Percentiles rank a stretch among this genome's conserved stretches.
Conservation (phyloP, 1,140 invertebrate genomes). For the Antheraea mylitta region DNA sequence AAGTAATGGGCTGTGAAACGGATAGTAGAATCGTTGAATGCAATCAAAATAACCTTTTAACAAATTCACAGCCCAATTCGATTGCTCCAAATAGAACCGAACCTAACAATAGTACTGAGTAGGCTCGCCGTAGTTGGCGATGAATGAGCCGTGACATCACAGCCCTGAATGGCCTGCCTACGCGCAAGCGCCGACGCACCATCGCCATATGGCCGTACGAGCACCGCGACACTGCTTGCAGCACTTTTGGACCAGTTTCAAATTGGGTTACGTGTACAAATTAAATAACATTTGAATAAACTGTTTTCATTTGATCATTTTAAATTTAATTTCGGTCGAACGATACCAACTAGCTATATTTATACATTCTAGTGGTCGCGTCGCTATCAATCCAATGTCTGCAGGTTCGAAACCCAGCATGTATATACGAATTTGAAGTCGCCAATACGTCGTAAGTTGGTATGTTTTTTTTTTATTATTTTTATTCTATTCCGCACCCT, state of each 20-base stretch:
- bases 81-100: not conserved
- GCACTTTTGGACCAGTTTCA: not conserved
- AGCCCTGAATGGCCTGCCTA: not conserved
- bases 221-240: not conserved
- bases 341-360: too few relatives aligned
- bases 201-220: not conserved
- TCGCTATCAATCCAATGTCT: too few relatives aligned
- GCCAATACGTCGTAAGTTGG: too few relatives aligned
- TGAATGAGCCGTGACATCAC: constrained; percentile 8
- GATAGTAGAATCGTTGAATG: not conserved
- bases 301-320: too few relatives aligned
- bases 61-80: not conserved
- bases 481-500: too few relatives aligned
- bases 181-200: not conserved
- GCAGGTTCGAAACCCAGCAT: too few relatives aligned
- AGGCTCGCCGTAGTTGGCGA: constrained; percentile 2
- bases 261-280: not conserved
- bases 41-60: not conserved
- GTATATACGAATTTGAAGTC: too few relatives aligned
- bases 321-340: too few relatives aligned
- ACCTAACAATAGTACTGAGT: not conserved
- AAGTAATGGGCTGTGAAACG: not conserved
- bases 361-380: too few relatives aligned
- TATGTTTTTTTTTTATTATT: too few relatives aligned
- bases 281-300: too few relatives aligned